phyloP scores from a whole-genome alignment of 2,888 invertebrate genomes.

The Brachypterus glaber region DNA sequence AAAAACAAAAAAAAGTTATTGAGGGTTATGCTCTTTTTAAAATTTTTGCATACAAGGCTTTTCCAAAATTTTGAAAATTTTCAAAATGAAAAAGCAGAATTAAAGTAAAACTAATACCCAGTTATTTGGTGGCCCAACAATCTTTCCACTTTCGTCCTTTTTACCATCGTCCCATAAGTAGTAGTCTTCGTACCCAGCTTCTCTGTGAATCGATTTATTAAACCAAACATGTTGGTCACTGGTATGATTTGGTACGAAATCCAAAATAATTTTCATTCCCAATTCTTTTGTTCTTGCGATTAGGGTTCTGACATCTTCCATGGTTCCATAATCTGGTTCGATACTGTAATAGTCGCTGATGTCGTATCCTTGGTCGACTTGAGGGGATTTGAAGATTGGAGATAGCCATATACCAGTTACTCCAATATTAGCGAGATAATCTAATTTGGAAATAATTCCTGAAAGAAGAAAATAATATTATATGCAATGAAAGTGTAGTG shows the following conservation, averaged over 20 bases:
- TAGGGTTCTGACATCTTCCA: slow-evolving; percentile 59
- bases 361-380: slow-evolving; percentile 83
- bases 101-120: no score
- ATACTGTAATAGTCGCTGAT: slow-evolving; percentile 67
- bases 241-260: no score
- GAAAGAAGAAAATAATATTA: no score
- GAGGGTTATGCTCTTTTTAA: no score
- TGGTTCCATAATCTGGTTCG: slow-evolving; percentile 62
- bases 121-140: slow-evolving; percentile 62
- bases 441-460: slow-evolving; percentile 45
- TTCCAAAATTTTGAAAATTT: no score
- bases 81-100: no score
- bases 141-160: slow-evolving; percentile 36
- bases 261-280: slow-evolving; percentile 43
- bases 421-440: slow-evolving; percentile 47
- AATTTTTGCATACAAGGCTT: no score
- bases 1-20: no score
- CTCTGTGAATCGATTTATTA: slow-evolving; percentile 50
- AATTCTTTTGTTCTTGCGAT: slow-evolving; percentile 46
- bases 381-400: no score
- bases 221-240: slow-evolving; percentile 80
- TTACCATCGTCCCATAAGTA: slow-evolving; percentile 67
- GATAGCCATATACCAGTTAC: slow-evolving; percentile 74
- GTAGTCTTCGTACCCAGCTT: slow-evolving; percentile 56
- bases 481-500: no score